A percentile compares a stretch with the other conserved stretches of the same genome.
These are phyloP conservation scores for Oasisia sp. DNA, from an alignment of 2,888 invertebrate genomes.

Conservation along the genomic window DNA sequence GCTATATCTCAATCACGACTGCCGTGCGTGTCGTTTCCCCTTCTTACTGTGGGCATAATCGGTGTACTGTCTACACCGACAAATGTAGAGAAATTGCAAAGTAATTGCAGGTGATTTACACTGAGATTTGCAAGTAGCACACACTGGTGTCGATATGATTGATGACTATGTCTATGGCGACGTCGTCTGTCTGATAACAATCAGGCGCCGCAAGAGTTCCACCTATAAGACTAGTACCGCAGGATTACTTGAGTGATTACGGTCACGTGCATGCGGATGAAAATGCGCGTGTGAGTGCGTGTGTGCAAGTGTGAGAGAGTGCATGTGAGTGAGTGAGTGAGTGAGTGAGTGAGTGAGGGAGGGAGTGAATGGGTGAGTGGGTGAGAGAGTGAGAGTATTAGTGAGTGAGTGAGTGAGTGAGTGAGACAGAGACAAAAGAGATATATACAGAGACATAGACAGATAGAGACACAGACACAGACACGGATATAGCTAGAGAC, in stretches of 20 bases:
- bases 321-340: no score
- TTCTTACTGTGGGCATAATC: background rate
- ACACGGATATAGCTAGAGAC: no score
- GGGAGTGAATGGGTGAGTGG: no score
- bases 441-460: no score
- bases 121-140: background rate
- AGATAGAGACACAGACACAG: no score
- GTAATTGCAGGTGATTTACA: background rate
- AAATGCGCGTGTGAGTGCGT: background rate
- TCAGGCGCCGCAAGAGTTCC: background rate
- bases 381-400: no score
- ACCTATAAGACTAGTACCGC: background rate
- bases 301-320: no score
- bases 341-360: no score
- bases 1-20: background rate
- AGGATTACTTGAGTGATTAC: background rate
- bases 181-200: background rate
- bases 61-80: background rate
- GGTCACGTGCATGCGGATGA: background rate
- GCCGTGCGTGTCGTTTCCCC: background rate
- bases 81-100: constrained; percentile 17
- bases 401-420: no score
- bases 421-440: no score
- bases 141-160: background rate
- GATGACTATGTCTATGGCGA: background rate